Evolutionary conservation across 37 sponge, comb jelly and placozoan genomes (phyloP), one percentile per base, ranked within the genome.

Genomic region (Beroe ovata): DNA sequence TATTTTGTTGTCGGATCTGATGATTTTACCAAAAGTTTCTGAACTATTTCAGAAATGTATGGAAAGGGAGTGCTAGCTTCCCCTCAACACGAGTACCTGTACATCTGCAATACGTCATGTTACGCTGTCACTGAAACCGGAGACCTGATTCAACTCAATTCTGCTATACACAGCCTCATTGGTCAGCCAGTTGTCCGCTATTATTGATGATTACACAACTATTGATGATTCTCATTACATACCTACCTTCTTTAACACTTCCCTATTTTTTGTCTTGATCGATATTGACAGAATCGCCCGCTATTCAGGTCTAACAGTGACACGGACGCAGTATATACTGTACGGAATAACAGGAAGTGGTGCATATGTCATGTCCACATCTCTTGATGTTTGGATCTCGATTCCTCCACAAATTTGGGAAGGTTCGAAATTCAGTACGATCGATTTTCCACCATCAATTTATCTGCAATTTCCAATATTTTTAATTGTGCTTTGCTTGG

Each of bases 101-200:
- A 77, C 84, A 42, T 42, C 47, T 77, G 84, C 84, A 77, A 77
- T 54, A 77, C 84, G 19, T 42, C 84, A 25, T 77, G 84, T 29
- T 77, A 33, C 18, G 84, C 84, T 77, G 47, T 40, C 6, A 8
- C 38, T 33, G 42, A 4, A 36, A 11, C 26, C 6, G 54, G 42
- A 3, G 54, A 39, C 8, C 3, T 77, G n/a, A 3, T 42, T 1
- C 35, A 77, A n/a, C 84, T 77, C 84, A 77, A 77, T 29, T 42
- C 84, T 4, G 84, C 84, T 42, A 42, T 77, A 6, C 84, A 77
- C 28, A 77, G 84, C 54, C 84, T 77, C 22, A 77, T 77, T 77
- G 84, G 84, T 77, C 2, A 1, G 54, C n/a, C n/a, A n/a, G n/a
- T n/a, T n/a, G n/a, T n/a, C n/a, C n/a, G n/a, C n/a, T n/a, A n/a